phyloP scores from a whole-genome alignment of 2,888 invertebrate species.

The Neria commutata region DNA sequence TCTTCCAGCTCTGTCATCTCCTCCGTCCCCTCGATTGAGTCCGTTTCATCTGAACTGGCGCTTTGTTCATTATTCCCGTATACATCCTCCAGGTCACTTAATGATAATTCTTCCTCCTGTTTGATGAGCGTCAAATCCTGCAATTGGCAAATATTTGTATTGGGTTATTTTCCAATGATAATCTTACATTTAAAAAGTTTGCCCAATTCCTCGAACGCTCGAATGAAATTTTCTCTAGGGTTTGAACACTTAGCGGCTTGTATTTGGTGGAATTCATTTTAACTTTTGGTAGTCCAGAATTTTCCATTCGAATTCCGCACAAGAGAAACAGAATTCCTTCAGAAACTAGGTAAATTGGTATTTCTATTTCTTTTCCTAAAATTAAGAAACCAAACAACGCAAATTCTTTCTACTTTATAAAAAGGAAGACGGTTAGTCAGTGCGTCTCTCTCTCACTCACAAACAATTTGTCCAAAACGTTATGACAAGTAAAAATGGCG shows the following conservation, averaged over 20 bases:
- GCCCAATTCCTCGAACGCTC: constrained; percentile 54
- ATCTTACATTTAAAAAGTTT: constrained; percentile 39
- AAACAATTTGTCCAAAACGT: too few relatives aligned
- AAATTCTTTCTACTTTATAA: too few relatives aligned
- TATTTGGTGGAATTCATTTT: not conserved
- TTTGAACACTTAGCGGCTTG: constrained; percentile 33
- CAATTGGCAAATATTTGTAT: not conserved
- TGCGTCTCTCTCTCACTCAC: too few relatives aligned
- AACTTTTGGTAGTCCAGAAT: not conserved
- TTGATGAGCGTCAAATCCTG: not conserved
- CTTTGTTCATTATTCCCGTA: constrained; percentile 22
- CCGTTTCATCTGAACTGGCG: constrained; percentile 4
- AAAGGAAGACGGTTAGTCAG: too few relatives aligned
- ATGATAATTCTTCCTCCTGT: not conserved
- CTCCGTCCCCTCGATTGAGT: constrained; percentile 32
- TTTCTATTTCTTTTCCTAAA: too few relatives aligned
- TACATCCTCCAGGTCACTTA: constrained; percentile 25
- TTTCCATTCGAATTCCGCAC: not conserved
- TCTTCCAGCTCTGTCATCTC: constrained; percentile 22
- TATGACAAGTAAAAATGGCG: too few relatives aligned
- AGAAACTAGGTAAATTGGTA: too few relatives aligned
- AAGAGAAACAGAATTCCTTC: not conserved
- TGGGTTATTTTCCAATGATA: not conserved
- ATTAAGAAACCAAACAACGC: too few relatives aligned
- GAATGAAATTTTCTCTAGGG: constrained; percentile 39